Percentiles rank a stretch among this genome's conserved stretches.
Evolutionary conservation across 2,888 invertebrate species (phyloP).

Genomic region (Peribatodes rhomboidaria): DNA sequence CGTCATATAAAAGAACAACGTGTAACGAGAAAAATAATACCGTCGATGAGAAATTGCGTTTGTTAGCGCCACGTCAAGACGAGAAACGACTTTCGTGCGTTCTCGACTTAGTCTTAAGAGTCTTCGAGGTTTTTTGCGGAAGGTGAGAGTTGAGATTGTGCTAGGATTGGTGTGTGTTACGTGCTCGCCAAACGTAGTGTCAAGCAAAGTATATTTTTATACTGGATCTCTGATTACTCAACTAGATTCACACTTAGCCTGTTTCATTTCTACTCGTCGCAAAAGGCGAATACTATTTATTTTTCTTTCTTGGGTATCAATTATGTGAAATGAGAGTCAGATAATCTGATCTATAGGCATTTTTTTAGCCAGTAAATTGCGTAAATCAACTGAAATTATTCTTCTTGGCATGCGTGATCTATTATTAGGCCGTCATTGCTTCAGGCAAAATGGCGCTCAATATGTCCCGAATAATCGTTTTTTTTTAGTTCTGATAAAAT

Average conservation of each 20-base stretch:
- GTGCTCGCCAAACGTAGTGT: background rate
- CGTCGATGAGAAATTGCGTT: constrained; percentile 60
- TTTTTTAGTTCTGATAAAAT: too few species aligned
- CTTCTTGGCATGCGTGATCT: too few species aligned
- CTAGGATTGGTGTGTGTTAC: constrained; percentile 32
- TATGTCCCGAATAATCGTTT: too few species aligned
- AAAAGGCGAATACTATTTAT: constrained; percentile 7
- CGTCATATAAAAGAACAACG: constrained; percentile 36
- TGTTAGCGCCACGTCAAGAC: constrained; percentile 55
- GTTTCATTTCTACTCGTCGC: constrained; percentile 8
- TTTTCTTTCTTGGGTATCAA: background rate
- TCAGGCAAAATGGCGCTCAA: too few species aligned
- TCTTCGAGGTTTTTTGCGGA: background rate
- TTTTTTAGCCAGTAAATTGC: too few species aligned
- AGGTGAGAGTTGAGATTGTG: constrained; percentile 37
- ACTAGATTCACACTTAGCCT: background rate
- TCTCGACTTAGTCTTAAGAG: constrained; percentile 42
- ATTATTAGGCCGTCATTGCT: too few species aligned
- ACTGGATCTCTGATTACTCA: background rate
- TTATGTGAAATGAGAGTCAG: constrained; percentile 10
- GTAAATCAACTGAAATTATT: too few species aligned
- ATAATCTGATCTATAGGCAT: constrained; percentile 2
- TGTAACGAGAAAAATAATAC: constrained; percentile 57
- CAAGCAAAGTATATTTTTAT: background rate
- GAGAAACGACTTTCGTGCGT: constrained; percentile 49